A percentile compares a stretch with the other conserved stretches of the same genome.
Conservation (phyloP, 1,140 invertebrate species). For the Cydia strobilella region DNA sequence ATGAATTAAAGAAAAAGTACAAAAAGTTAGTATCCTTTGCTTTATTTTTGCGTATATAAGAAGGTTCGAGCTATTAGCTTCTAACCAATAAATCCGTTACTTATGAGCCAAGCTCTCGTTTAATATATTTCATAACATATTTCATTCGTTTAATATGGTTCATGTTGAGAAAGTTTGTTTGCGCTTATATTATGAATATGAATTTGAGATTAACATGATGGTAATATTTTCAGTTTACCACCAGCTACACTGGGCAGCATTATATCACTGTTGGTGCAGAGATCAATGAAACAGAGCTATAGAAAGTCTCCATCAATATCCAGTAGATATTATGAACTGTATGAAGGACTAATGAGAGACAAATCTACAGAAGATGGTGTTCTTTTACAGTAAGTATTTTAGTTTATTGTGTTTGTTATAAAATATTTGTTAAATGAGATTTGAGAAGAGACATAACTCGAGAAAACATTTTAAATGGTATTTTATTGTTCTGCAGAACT, state of each 20-base stretch:
- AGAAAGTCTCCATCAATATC: slow-evolving; percentile 72
- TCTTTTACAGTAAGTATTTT: slow-evolving; percentile 60
- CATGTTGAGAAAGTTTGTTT: slow-evolving; percentile 7
- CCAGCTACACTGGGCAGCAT: slow-evolving; percentile 66
- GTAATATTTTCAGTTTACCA: slow-evolving; percentile 57
- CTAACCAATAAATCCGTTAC: neutral
- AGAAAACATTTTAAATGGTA: too few species aligned
- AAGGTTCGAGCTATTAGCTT: neutral
- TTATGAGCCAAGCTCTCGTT: too few species aligned
- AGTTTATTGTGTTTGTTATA: neutral
- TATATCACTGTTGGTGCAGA: slow-evolving; percentile 65
- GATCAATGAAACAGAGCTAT: slow-evolving; percentile 72
- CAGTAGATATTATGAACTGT: slow-evolving; percentile 70
- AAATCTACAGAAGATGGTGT: slow-evolving; percentile 59
- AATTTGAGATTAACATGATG: neutral
- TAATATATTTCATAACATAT: too few species aligned
- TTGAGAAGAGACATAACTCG: neutral
- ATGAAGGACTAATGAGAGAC: slow-evolving; percentile 64
- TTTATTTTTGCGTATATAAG: slow-evolving; percentile 14
- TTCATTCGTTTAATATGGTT: too few species aligned
- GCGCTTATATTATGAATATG: slow-evolving; percentile 14
- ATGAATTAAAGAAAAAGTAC: slow-evolving; percentile 68
- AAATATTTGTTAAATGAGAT: neutral
- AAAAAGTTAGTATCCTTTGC: slow-evolving; percentile 55
- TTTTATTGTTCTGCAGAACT: too few species aligned